Percentiles rank a stretch among this genome's conserved stretches.
These are phyloP conservation scores for Elegia similella DNA, from an alignment of 2,888 invertebrate species.

Conservation along the genomic window DNA sequence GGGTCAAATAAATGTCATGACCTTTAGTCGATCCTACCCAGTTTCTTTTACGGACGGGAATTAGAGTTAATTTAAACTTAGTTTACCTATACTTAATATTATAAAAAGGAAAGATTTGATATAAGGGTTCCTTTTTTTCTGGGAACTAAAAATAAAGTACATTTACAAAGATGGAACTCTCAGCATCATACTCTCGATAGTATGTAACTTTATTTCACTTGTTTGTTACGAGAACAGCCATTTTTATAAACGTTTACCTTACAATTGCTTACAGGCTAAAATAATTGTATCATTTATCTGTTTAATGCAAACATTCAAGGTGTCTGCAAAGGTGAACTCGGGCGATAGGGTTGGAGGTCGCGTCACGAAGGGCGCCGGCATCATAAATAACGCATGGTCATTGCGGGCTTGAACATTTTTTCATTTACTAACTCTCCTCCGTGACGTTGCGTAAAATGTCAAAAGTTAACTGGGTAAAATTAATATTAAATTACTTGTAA, in stretches of 20 bases:
- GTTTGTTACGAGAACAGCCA: neutral
- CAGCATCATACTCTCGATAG: neutral
- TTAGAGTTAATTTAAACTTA: no score
- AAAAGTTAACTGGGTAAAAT: neutral
- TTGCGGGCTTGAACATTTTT: neutral
- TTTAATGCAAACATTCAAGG: neutral
- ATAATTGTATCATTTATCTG: neutral
- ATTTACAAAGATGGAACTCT: neutral
- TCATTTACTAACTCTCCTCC: neutral
- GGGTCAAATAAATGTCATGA: no score
- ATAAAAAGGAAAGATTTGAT: no score
- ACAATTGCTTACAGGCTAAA: neutral
- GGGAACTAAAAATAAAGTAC: neutral
- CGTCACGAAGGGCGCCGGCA: neutral
- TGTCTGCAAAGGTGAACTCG: neutral
- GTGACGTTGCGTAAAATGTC: neutral
- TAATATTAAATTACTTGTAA: no score
- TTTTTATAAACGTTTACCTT: neutral
- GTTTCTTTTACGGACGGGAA: no score
- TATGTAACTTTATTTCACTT: neutral
- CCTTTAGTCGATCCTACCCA: no score
- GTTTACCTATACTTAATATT: no score
- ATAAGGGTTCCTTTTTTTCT: no score
- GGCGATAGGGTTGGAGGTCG: neutral
- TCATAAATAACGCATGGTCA: neutral